phyloP scores from a whole-genome alignment of 2,888 invertebrate genomes.

The Parthenolecanium corni region DNA sequence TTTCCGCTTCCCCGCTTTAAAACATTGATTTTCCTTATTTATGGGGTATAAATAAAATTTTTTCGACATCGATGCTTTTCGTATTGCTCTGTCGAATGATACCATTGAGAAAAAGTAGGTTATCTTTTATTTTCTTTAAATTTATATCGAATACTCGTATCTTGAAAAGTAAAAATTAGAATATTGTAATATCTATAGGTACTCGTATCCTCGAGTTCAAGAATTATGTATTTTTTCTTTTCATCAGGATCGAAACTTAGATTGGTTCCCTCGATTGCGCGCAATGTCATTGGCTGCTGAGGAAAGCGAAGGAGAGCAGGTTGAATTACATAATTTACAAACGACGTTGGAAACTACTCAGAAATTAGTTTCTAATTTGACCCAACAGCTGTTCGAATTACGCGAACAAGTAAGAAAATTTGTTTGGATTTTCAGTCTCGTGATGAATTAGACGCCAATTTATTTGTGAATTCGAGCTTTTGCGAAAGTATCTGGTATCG shows the following conservation, averaged over 20 bases:
- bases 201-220: too few species aligned
- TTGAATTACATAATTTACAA: constrained; percentile 78
- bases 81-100: too few species aligned
- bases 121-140: not conserved
- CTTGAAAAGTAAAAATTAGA: too few species aligned
- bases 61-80: too few species aligned
- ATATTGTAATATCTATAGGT: not conserved
- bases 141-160: too few species aligned
- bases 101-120: not conserved
- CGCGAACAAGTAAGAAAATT: constrained; percentile 58
- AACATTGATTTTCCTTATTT: too few species aligned
- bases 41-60: too few species aligned
- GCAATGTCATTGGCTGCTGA: constrained; percentile 93
- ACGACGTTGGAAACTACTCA: constrained; percentile 75
- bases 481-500: too few species aligned
- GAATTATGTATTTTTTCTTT: constrained; percentile 30
- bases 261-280: constrained; percentile 98
- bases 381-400: constrained; percentile 75
- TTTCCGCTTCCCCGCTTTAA: constrained; percentile 2
- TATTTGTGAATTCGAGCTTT: too few species aligned
- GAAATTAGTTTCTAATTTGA: constrained; percentile 62
- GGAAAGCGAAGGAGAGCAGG: constrained; percentile 88
- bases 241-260: constrained; percentile 73
- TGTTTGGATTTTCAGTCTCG: too few species aligned
- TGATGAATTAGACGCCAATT: too few species aligned